Conservation (phyloP, 2,113 vertebrate species). For the Vombatus ursinus region DNA sequence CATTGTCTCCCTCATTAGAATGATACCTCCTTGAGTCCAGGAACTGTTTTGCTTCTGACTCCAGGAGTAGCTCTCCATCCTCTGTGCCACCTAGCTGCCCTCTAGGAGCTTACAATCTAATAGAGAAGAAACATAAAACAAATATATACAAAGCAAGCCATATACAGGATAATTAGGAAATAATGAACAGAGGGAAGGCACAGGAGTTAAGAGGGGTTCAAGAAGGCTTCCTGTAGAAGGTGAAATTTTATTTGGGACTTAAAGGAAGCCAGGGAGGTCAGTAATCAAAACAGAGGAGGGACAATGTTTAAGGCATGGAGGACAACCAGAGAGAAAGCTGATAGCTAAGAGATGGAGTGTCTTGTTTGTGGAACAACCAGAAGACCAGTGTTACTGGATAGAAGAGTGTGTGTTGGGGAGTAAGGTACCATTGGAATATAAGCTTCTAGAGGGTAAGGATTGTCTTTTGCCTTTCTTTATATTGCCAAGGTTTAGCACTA, state of each 20-base stretch:
- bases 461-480: neutral
- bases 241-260: neutral
- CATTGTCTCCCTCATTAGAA: neutral
- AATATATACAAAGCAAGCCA: neutral
- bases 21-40: neutral
- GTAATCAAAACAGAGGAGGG: neutral
- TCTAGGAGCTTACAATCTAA: neutral
- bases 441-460: neutral
- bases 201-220: neutral
- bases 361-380: neutral
- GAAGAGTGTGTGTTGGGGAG: neutral
- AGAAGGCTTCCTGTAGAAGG: neutral
- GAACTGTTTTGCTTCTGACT: neutral
- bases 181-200: neutral
- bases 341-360: neutral
- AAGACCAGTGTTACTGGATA: neutral
- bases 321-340: neutral
- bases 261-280: neutral
- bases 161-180: neutral
- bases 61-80: too few species aligned
- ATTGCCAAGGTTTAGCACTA: neutral
- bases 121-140: neutral
- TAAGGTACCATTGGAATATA: neutral
- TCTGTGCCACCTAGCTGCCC: too few species aligned
- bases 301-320: neutral